phyloP scores from a whole-genome alignment of 2,797 vertebrate genomes.

The Sebastes cheni region DNA sequence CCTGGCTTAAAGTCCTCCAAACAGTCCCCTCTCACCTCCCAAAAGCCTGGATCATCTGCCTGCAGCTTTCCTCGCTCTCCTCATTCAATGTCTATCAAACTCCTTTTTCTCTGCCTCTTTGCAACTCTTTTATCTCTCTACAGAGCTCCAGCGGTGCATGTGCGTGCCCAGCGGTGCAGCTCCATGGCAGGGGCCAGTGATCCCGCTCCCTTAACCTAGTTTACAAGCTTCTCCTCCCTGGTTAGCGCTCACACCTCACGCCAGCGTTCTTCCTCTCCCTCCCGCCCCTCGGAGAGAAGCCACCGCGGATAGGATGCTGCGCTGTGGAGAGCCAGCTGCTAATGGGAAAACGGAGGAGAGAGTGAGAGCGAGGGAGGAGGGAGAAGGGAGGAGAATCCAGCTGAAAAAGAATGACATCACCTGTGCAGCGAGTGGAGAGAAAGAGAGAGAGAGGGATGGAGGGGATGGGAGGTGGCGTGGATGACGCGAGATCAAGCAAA shows the following conservation, averaged over 20 bases:
- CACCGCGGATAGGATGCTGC: slow-evolving; percentile 89
- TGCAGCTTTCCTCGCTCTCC: slow-evolving; percentile 37
- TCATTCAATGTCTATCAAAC: slow-evolving; percentile 45
- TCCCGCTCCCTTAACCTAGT: slow-evolving; percentile 65
- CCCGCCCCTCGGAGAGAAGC: slow-evolving; percentile 81
- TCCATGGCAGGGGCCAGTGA: slow-evolving; percentile 47
- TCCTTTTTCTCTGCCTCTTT: slow-evolving; percentile 40
- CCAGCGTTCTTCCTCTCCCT: slow-evolving; percentile 76
- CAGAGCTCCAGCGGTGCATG: slow-evolving; percentile 35
- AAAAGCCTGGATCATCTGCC: slow-evolving; percentile 31
- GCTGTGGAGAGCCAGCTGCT: slow-evolving; percentile 91
- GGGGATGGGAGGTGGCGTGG: slow-evolving; percentile 51
- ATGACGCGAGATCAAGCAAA: slow-evolving; percentile 74
- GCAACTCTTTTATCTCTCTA: slow-evolving; percentile 52
- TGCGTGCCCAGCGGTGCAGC: slow-evolving; percentile 25
- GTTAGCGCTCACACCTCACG: slow-evolving; percentile 71
- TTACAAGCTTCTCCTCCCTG: slow-evolving; percentile 68
- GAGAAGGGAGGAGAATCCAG: slow-evolving; percentile 87
- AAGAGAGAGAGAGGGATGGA: slow-evolving; percentile 54
- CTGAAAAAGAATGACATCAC: slow-evolving; percentile 99
- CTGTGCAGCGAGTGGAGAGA: slow-evolving; percentile 82
- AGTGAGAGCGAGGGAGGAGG: slow-evolving; percentile 74
- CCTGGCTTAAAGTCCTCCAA: slow-evolving; percentile 14
- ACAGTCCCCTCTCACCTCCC: background rate
- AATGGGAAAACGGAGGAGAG: slow-evolving; percentile 78